Conservation (phyloP, 1,140 invertebrate genomes). For the Muscidifurax raptorellus region DNA sequence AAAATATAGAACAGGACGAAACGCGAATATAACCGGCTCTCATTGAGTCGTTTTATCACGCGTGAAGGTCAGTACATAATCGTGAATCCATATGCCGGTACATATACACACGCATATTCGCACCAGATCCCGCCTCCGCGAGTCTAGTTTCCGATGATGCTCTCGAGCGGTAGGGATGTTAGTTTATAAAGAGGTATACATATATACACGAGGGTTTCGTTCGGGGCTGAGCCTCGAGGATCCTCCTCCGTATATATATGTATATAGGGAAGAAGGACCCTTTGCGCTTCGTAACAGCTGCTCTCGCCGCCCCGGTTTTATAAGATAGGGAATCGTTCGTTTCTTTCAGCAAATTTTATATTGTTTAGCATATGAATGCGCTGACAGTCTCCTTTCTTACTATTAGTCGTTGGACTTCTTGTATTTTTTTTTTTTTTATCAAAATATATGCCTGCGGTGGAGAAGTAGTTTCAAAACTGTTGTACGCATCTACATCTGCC, state of each 20-base stretch:
- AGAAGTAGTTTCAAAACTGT: too few species aligned
- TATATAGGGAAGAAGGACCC: neutral
- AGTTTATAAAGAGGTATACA: constrained; percentile 1
- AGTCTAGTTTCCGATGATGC: constrained; percentile 24
- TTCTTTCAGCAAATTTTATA: constrained; percentile 71
- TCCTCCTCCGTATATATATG: neutral
- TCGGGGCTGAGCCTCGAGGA: neutral
- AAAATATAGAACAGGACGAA: neutral
- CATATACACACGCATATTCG: neutral
- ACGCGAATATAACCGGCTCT: neutral
- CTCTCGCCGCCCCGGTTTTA: constrained; percentile 17
- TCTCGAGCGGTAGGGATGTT: neutral
- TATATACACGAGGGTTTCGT: neutral
- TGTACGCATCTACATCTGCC: too few species aligned
- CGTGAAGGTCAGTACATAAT: constrained; percentile 4
- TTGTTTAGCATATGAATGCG: constrained; percentile 74
- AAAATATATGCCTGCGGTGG: too few species aligned
- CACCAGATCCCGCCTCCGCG: constrained; percentile 17
- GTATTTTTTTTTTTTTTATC: neutral
- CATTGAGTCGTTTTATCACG: constrained; percentile 34
- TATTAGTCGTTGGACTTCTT: neutral
- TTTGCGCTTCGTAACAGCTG: constrained; percentile 20
- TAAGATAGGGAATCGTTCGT: constrained; percentile 70
- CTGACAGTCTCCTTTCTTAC: constrained; percentile 59
- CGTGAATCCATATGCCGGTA: neutral